Percentiles rank a stretch among this genome's conserved stretches.
Evolutionary conservation across 2,888 invertebrate genomes (phyloP).

Genomic region (Diarsia brunnea): DNA sequence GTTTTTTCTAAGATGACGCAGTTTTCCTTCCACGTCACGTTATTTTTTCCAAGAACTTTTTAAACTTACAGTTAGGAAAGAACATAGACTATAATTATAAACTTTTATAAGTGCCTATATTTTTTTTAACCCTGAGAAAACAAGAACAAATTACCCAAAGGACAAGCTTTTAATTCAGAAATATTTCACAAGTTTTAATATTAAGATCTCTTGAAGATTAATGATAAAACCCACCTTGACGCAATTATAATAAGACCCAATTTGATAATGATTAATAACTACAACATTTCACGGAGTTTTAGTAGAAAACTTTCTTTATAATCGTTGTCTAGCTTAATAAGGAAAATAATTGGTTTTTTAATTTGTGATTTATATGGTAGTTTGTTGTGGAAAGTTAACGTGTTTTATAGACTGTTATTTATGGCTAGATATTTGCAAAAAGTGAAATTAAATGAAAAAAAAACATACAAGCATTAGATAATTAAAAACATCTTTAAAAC

Average conservation of each 20-base stretch:
- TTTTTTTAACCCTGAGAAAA: neutral
- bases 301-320: constrained; percentile 37
- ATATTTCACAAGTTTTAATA: constrained; percentile 28
- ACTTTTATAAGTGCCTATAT: neutral
- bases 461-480: neutral
- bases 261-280: constrained; percentile 46
- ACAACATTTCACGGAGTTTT: constrained; percentile 5
- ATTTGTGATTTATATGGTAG: constrained; percentile 6
- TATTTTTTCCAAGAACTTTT: neutral
- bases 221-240: constrained; percentile 33
- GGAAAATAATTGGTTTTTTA: constrained; percentile 19
- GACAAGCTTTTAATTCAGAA: neutral
- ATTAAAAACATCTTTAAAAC: neutral
- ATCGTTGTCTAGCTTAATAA: constrained; percentile 2
- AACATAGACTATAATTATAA: constrained; percentile 10
- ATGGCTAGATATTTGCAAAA: neutral
- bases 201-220: constrained; percentile 29
- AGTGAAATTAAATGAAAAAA: neutral
- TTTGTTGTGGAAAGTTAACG: neutral
- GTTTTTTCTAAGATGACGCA: neutral
- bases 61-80: neutral
- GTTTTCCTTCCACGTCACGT: neutral
- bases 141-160: constrained; percentile 26
- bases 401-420: neutral
- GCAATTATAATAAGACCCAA: constrained; percentile 14